Base-by-base conservation (phyloP, 2,797 vertebrate genomes). In the Falco biarmicus region DNA sequence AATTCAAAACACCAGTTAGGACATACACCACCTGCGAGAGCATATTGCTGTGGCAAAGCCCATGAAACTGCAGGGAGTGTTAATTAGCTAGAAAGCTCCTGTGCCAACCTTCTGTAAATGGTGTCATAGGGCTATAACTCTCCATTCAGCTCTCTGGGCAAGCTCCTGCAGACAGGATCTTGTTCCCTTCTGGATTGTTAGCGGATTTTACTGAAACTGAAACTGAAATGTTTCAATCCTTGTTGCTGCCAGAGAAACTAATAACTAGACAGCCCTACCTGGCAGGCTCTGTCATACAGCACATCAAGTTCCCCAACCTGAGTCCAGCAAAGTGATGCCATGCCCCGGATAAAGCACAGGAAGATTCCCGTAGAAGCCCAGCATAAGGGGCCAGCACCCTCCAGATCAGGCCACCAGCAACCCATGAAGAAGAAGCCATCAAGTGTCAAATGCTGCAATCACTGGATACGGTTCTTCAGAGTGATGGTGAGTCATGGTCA, bases 261-360 rank as follows among this genome's bases (percentile, higher is more conserved):
- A 31, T 25, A 21, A n/a, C 15, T 15, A 15, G 47, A n/a, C 15
- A 53, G 41, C n/a, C 68, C 50, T 60, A 18, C 41, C 37, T 57
- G 69, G 51, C 41, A 73, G 74, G 45, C 25, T 87, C 41, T 69
- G 37, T 34, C 28, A 5, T 5, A 24, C 6, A 28, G 56, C 3
- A 21, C 25, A 16, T 4, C 0, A 2, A 74, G 61, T 1, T 9
- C 34, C 64, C 45, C 75, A 66, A 32, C 31, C 18, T 31, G 2
- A 1, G 50, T 34, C 68, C 77, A 79, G 59, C 39, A 70, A 79
- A 59, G 31, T 6, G 21, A 60, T 6, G 5, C 48, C 3, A 2
- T 29, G 34, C 29, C 39, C 37, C 0, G 0, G 13, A 28, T 31
- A 56, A 51, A 68, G 53, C 47, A 78, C 5, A 2, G 5, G 25